Evolutionary conservation across 2,113 vertebrate species (phyloP).

Genomic region (Neodontobutis hainanensis): DNA sequence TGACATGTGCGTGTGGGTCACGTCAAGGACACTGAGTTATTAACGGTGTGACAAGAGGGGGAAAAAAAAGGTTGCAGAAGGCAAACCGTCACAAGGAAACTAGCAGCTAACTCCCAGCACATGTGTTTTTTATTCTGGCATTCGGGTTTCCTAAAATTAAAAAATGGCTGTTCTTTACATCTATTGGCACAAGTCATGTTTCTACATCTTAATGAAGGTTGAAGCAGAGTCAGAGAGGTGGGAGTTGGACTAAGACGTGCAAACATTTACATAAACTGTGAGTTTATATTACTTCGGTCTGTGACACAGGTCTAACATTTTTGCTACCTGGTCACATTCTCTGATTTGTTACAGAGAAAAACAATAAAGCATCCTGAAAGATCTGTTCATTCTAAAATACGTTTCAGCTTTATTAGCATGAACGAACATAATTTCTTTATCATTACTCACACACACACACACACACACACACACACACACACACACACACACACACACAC

Average conservation of each 20-base stretch:
- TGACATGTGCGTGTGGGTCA: conserved; percentile 64
- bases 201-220: conserved; percentile 28
- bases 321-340: neutral
- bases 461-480: conserved; percentile 51
- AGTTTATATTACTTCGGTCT: conserved; percentile 20
- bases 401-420: neutral
- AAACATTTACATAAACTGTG: conserved; percentile 4
- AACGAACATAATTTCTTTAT: neutral
- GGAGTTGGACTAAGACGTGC: conserved; percentile 17
- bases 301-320: neutral
- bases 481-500: conserved; percentile 56
- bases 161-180: conserved; percentile 46
- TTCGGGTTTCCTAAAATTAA: conserved; percentile 13
- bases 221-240: neutral
- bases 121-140: conserved; percentile 53
- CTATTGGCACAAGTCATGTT: conserved; percentile 25
- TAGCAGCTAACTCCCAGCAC: conserved; percentile 59
- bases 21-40: conserved; percentile 59
- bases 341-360: too few species aligned
- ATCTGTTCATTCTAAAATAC: neutral
- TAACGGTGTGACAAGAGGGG: conserved; percentile 46
- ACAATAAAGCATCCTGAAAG: too few species aligned
- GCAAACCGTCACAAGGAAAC: conserved; percentile 46
- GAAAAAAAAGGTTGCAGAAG: conserved; percentile 40
- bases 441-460: conserved; percentile 49